These are phyloP conservation scores for Atethmia centrago DNA, from an alignment of 2,888 invertebrate species.

Conservation along the genomic window DNA sequence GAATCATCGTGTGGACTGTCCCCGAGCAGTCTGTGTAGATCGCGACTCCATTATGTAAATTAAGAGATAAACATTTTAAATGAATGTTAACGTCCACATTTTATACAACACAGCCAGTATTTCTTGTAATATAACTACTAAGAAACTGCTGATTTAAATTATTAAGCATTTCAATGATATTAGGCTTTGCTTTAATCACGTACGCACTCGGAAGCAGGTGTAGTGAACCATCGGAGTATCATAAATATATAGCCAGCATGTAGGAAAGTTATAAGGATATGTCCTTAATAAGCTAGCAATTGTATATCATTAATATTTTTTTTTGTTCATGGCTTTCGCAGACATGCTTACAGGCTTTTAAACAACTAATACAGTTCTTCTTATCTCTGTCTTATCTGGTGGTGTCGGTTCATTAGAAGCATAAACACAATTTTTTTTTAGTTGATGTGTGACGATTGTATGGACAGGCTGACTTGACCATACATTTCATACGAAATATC, in stretches of 20 bases:
- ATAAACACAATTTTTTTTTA: conserved; percentile 7
- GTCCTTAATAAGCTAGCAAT: conserved; percentile 53
- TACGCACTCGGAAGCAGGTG: conserved; percentile 48
- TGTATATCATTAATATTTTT: conserved; percentile 49
- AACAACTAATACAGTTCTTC: conserved; percentile 16
- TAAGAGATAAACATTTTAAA: conserved; percentile 86
- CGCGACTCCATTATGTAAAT: conserved; percentile 85
- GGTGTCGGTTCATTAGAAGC: conserved; percentile 16
- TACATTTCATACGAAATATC: neutral
- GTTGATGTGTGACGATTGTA: neutral
- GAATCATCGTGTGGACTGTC: conserved; percentile 74
- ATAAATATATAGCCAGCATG: conserved; percentile 17
- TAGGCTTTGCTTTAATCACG: conserved; percentile 55
- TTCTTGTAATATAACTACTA: conserved; percentile 69
- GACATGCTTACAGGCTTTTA: conserved; percentile 24
- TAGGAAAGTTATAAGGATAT: conserved; percentile 39
- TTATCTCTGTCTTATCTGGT: conserved; percentile 37
- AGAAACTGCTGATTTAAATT: conserved; percentile 66
- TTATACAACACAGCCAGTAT: conserved; percentile 77
- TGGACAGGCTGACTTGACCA: neutral
- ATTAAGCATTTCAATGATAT: conserved; percentile 63
- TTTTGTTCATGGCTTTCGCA: conserved; percentile 50
- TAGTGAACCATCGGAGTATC: conserved; percentile 28
- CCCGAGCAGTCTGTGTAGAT: conserved; percentile 84
- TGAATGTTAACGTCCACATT: conserved; percentile 80